Base-by-base conservation (phyloP, 2,888 invertebrate genomes). In the Tachina lurida region DNA sequence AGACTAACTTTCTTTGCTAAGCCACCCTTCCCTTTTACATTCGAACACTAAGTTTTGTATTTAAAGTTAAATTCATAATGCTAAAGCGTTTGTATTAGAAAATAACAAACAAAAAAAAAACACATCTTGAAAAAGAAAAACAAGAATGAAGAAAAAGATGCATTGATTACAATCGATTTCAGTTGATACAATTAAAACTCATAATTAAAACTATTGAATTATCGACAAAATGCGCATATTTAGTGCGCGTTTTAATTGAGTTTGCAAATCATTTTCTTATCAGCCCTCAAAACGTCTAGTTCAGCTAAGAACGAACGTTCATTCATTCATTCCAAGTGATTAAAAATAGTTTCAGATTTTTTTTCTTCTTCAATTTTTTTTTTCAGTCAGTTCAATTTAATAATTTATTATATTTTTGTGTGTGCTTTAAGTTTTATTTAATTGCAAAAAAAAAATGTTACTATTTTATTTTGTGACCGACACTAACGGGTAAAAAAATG, bases 401-500 rank as follows among this genome's bases (percentile, higher is more conserved):
- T 65, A 54, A 52, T 62, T 63, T 47, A 10, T 63, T 52, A 13
- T 13, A 17, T 39, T 45, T 22, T 22, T 31, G 22, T 19, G 19
- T 62, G 39, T 31, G 13, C 15, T 12, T 45, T 65, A 12, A 19
- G 13, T 43, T 41, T 39, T 43, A 13, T 45, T 74, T 39, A n/a
- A 52, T 52, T 41, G 47, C 41, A 43, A 52, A 62, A 54, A 58
- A 60, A 65, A 49, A 67, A 54, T 90, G 91, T 91, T 89, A 90
- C 90, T 90, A 91, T 92, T 93, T 92, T 91, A 90, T 90, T 93
- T 93, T 93, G 93, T 93, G 93, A 93, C 93, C 93, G 93, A 93
- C 93, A 93, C 92, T 93, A 93, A 93, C 93, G 93, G 93, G 93
- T 93, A 93, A 89, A 89, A 54, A 31, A 78, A 77, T 67, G 87